Base-by-base conservation (phyloP, 2,888 invertebrate species). In the Aphelenchoides bicaudatus region DNA sequence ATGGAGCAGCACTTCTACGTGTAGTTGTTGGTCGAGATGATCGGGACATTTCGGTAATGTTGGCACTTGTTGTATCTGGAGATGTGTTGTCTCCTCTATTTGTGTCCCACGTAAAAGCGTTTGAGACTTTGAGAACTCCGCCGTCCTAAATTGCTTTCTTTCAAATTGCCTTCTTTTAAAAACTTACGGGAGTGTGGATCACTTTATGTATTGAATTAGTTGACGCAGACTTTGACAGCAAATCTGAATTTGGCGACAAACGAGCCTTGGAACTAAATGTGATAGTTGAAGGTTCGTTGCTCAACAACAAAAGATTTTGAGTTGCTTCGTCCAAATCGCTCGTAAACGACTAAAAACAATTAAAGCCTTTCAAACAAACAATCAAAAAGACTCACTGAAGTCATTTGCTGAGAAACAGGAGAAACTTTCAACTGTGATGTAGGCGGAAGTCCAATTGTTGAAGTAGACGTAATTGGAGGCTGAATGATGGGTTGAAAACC, bases 311-410 rank as follows among this genome's bases (percentile, higher is more conserved):
- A 47, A 75, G 61, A 56, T 75, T 74, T 8, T 70, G 61, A 25
- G 75, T 72, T 5, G 75, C 75, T 46, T 71, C 73, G 58, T 75
- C 75, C 37, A 75, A 59, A 27, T 67, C 63, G 31, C 50, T 66
- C 19, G 69, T 58, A 4, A 70, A 67, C n/a, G n/a, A n/a, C n/a
- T n/a, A n/a, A n/a, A n/a, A n/a, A n/a, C n/a, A n/a, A n/a, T n/a
- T n/a, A n/a, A n/a, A n/a, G n/a, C n/a, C n/a, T n/a, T n/a, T n/a
- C n/a, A n/a, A n/a, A n/a, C n/a, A n/a, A n/a, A n/a, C n/a, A n/a
- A n/a, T n/a, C n/a, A n/a, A n/a, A n/a, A n/a, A n/a, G n/a, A n/a
- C n/a, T n/a, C n/a, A n/a, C n/a, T n/a, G n/a, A n/a, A n/a, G n/a
- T n/a, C n/a, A n/a, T n/a, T n/a, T n/a, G n/a, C 23, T 43, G 43